phyloP scores from a whole-genome alignment of 2,113 vertebrate genomes.

The Tylochromis polylepis region DNA sequence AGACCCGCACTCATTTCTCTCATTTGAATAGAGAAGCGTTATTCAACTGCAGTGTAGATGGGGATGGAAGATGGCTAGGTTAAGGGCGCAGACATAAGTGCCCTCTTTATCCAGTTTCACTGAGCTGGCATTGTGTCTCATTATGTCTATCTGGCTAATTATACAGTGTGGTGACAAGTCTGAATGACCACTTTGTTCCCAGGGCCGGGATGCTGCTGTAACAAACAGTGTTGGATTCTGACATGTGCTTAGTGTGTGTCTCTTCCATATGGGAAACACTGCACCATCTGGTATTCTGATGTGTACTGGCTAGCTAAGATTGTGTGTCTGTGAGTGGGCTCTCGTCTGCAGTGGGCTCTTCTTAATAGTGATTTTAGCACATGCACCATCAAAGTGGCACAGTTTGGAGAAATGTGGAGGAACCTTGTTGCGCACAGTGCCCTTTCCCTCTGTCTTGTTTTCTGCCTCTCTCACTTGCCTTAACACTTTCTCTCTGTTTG shows the following conservation, averaged over 20 bases:
- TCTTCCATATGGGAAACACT: conserved; percentile 70
- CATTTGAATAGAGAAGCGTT: conserved; percentile 24
- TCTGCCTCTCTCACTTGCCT: conserved; percentile 4
- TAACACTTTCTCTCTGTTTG: conserved; percentile 8
- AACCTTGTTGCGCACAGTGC: conserved; percentile 2
- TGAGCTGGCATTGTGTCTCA: conserved; percentile 90
- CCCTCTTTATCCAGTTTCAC: conserved; percentile 87
- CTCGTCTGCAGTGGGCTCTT: conserved; percentile 35
- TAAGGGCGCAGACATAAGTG: conserved; percentile 82
- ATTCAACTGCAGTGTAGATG: conserved; percentile 37
- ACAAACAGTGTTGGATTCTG: conserved; percentile 72
- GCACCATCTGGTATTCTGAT: conserved; percentile 70
- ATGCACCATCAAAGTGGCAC: conserved; percentile 16
- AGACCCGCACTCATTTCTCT: conserved; percentile 2
- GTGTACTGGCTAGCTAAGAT: conserved; percentile 60
- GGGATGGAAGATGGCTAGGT: conserved; percentile 49
- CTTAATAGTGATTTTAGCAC: conserved; percentile 50
- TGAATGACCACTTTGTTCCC: conserved; percentile 95
- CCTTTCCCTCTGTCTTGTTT: background rate
- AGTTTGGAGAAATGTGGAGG: conserved; percentile 34
- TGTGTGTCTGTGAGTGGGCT: conserved; percentile 52
- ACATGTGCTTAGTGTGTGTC: conserved; percentile 70
- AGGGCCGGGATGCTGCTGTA: conserved; percentile 72
- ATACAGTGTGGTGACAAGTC: conserved; percentile 73
- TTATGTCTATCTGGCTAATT: conserved; percentile 88